Conservation (phyloP, 2,888 invertebrate genomes). For the Notocelia uddmanniana region DNA sequence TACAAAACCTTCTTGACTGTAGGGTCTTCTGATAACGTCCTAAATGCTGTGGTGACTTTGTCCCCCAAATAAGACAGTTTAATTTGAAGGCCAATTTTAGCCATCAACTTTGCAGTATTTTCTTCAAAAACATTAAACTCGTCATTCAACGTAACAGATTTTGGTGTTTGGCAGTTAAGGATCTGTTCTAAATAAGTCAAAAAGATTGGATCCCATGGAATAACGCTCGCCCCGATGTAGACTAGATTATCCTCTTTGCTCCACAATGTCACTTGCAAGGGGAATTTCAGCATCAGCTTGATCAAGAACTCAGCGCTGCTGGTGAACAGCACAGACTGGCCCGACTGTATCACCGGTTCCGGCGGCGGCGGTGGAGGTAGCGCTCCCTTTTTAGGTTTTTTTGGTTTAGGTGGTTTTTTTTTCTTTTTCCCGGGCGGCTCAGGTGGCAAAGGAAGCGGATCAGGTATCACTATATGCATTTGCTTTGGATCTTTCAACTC, state of each 20-base stretch:
- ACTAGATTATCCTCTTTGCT: conserved; percentile 73
- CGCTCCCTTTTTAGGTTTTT: conserved; percentile 69
- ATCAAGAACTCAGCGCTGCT: conserved; percentile 74
- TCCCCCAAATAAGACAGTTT: conserved; percentile 72
- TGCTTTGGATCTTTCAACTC: conserved; percentile 79
- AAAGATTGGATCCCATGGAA: conserved; percentile 76
- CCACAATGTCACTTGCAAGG: conserved; percentile 75
- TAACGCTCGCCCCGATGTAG: conserved; percentile 67
- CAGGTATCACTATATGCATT: conserved; percentile 78
- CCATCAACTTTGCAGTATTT: conserved; percentile 74
- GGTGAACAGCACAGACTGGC: conserved; percentile 77
- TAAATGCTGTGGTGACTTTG: conserved; percentile 72
- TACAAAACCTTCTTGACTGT: conserved; percentile 71
- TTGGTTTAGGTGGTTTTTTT: conserved; percentile 62
- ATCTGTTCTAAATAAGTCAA: conserved; percentile 66
- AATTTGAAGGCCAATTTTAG: conserved; percentile 73
- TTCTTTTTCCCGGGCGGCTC: conserved; percentile 70
- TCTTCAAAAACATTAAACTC: conserved; percentile 80
- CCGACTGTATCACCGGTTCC: conserved; percentile 75
- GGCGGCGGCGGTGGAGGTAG: conserved; percentile 67
- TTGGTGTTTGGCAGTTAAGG: conserved; percentile 58
- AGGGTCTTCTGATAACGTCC: conserved; percentile 78
- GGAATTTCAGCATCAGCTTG: conserved; percentile 72
- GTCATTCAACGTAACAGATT: conserved; percentile 68
- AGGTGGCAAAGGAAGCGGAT: conserved; percentile 75